phyloP scores from a whole-genome alignment of 2,113 vertebrate genomes.

The Leptosomus discolor region DNA sequence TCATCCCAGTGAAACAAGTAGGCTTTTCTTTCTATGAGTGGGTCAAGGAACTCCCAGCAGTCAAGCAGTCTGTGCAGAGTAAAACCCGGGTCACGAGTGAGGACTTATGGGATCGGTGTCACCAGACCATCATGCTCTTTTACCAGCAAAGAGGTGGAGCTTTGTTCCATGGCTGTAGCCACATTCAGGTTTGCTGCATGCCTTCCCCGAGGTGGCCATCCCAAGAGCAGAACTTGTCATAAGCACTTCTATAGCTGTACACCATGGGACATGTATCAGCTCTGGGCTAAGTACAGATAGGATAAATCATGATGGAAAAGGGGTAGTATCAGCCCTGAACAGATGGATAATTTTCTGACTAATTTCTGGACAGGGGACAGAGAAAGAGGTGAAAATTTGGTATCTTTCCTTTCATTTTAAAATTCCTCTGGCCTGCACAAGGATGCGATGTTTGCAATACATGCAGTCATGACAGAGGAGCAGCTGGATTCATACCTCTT shows the following conservation, averaged over 20 bases:
- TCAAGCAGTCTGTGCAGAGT: not conserved
- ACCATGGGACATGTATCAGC: fast-evolving
- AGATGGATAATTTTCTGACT: not conserved
- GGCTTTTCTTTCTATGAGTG: not conserved
- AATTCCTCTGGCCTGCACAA: not conserved
- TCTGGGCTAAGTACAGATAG: not conserved
- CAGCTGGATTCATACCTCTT: not conserved
- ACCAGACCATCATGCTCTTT: not conserved
- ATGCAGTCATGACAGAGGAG: not conserved
- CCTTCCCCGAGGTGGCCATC: not conserved
- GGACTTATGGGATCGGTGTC: fast-evolving
- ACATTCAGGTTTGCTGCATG: not conserved
- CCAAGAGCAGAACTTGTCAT: not conserved
- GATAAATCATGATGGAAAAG: fast-evolving
- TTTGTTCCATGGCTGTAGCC: not conserved
- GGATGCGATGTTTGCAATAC: not conserved
- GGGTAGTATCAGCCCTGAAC: not conserved
- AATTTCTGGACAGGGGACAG: not conserved
- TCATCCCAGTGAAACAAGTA: not conserved
- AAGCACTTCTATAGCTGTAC: not conserved
- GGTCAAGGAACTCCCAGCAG: not conserved
- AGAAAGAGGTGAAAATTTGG: not conserved
- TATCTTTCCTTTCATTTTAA: not conserved
- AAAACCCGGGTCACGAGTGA: not conserved
- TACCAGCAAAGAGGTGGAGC: not conserved